These are phyloP conservation scores for Stichopus chloronotus DNA, from an alignment of 35 echinoderm and acorn worm species.

Conservation along the genomic window DNA sequence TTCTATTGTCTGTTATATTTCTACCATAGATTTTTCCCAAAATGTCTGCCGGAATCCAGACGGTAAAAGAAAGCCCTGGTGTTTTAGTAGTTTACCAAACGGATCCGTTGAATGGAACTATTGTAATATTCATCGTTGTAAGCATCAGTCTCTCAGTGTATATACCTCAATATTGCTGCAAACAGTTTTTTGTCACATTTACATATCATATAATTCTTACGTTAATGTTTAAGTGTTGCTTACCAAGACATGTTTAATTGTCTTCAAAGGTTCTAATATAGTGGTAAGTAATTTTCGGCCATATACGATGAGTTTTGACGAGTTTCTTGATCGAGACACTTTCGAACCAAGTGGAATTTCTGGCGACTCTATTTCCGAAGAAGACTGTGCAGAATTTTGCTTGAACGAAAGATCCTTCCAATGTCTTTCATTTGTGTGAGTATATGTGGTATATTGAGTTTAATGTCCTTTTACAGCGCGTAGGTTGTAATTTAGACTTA, in stretches of 20 bases:
- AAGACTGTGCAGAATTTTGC: neutral
- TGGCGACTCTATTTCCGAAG: neutral
- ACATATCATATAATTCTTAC: too few species aligned
- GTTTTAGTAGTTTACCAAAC: neutral
- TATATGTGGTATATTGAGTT: neutral
- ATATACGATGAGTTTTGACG: too few species aligned
- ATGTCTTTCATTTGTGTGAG: neutral
- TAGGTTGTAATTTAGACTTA: too few species aligned
- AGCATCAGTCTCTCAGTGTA: neutral
- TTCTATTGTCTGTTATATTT: neutral
- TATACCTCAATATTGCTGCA: too few species aligned
- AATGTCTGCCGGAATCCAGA: constrained; percentile 20
- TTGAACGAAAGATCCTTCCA: neutral
- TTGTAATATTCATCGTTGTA: neutral
- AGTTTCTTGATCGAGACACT: neutral
- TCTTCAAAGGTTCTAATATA: neutral
- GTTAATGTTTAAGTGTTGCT: neutral
- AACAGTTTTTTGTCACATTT: too few species aligned
- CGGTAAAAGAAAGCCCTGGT: constrained; percentile 9
- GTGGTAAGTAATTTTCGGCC: too few species aligned
- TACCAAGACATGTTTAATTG: neutral
- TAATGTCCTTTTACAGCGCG: too few species aligned
- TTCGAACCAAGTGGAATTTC: neutral
- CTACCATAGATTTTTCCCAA: neutral
- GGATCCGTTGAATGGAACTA: neutral